phyloP scores from a whole-genome alignment of 35 echinoderm and acorn worm species.

The Strongylocentrotus purpuratus region DNA sequence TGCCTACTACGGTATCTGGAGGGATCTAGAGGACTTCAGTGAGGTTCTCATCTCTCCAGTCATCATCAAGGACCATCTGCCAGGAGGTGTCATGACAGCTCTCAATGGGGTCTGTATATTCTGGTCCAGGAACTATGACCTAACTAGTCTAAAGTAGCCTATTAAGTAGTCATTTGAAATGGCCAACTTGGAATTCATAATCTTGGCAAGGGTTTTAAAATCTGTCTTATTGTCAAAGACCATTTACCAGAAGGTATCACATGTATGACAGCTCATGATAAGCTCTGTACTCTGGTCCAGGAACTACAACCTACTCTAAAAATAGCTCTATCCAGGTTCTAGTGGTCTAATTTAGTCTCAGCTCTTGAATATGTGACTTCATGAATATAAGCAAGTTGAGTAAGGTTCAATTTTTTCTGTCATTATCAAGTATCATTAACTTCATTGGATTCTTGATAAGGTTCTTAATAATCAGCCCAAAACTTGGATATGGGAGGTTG shows the following conservation, averaged over 20 bases:
- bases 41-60: conserved; percentile 96
- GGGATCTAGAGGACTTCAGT: conserved; percentile 77
- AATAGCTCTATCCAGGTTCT: too few species aligned
- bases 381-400: too few species aligned
- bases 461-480: too few species aligned
- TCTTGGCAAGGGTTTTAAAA: too few species aligned
- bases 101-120: conserved; percentile 67
- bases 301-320: background rate
- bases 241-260: too few species aligned
- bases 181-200: too few species aligned
- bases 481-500: too few species aligned
- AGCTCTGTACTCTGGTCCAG: conserved; percentile 51
- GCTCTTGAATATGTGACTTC: too few species aligned
- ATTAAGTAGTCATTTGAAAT: too few species aligned
- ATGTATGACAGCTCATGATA: conserved; percentile 50
- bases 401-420: background rate
- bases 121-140: background rate
- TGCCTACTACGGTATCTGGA: conserved; percentile 89
- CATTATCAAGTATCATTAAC: background rate
- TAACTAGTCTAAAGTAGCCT: background rate
- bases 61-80: conserved; percentile 92
- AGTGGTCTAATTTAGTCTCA: too few species aligned
- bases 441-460: too few species aligned
- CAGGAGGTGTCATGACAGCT: conserved; percentile 75
- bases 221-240: too few species aligned